A percentile compares a stretch with the other conserved stretches of the same genome.
phyloP scores from a whole-genome alignment of 2,797 vertebrate genomes.

The Helicolenus hilgendorfi region DNA sequence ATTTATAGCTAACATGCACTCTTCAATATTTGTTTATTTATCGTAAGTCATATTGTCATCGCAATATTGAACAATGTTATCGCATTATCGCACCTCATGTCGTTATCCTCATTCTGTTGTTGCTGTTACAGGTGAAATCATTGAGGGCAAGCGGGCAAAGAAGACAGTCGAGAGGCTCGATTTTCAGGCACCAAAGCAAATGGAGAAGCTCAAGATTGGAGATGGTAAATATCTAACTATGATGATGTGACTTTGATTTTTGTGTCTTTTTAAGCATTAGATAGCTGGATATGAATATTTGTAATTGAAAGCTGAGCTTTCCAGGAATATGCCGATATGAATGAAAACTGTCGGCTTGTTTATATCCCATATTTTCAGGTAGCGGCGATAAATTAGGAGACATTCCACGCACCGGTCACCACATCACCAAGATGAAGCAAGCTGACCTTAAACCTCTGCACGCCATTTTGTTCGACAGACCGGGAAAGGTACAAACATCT shows the following conservation, averaged over 20 bases:
- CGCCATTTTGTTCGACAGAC: slow-evolving; percentile 95
- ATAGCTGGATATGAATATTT: too few species aligned
- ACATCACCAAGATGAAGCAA: slow-evolving; percentile 95
- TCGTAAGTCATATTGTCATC: too few species aligned
- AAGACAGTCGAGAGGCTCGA: slow-evolving; percentile 96
- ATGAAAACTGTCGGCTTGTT: neutral
- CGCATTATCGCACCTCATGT: too few species aligned
- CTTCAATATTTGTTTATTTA: too few species aligned
- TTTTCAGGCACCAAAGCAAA: slow-evolving; percentile 93
- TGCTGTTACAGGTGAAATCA: slow-evolving; percentile 83
- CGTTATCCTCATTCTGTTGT: accelerated
- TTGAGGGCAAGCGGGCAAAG: slow-evolving; percentile 96
- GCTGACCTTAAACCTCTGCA: slow-evolving; percentile 96
- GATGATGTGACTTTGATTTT: neutral
- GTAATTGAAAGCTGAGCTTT: too few species aligned
- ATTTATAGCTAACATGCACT: too few species aligned
- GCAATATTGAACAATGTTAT: too few species aligned
- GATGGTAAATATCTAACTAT: slow-evolving; percentile 88
- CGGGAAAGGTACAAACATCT: slow-evolving; percentile 92
- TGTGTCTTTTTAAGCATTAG: accelerated
- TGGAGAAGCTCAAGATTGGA: slow-evolving; percentile 93
- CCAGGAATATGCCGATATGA: neutral
- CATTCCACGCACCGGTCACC: slow-evolving; percentile 94
- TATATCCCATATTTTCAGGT: slow-evolving; percentile 79
- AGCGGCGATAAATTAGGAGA: slow-evolving; percentile 96